phyloP scores from a whole-genome alignment of 2,888 invertebrate species.

The Watsonalla binaria region DNA sequence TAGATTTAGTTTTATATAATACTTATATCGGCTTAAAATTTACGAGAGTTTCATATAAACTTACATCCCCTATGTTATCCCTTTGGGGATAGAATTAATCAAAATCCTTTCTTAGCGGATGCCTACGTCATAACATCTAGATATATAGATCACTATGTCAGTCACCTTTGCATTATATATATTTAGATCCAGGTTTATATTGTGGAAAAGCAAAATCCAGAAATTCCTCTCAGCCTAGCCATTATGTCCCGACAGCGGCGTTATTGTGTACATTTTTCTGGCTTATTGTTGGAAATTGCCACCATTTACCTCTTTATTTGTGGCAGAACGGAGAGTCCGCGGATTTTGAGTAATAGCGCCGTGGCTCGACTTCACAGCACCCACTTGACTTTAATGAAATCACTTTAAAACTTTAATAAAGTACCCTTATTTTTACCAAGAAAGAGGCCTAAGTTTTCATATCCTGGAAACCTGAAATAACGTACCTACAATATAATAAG shows the following conservation, averaged over 20 bases:
- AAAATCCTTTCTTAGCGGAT: too few species aligned
- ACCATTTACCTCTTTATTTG: conserved; percentile 47
- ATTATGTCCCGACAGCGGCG: conserved; percentile 23
- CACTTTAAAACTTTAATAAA: conserved; percentile 1
- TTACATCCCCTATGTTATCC: too few species aligned
- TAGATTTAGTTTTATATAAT: too few species aligned
- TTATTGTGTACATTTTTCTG: conserved; percentile 54
- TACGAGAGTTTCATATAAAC: too few species aligned
- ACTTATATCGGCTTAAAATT: too few species aligned
- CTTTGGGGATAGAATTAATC: too few species aligned
- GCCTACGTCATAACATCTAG: too few species aligned
- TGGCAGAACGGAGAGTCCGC: conserved; percentile 15
- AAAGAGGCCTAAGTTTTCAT: too few species aligned
- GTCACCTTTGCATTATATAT: too few species aligned
- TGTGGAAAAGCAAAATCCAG: conserved; percentile 5
- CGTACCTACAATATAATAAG: too few species aligned
- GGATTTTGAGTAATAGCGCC: conserved; percentile 21
- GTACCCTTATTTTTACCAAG: not conserved
- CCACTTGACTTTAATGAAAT: conserved; percentile 19
- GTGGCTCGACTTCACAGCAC: conserved; percentile 4
- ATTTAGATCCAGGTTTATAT: not conserved
- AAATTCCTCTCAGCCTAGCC: conserved; percentile 11
- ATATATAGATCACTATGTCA: too few species aligned
- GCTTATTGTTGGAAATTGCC: conserved; percentile 53
- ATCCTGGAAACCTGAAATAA: too few species aligned